Evolutionary conservation across 2,113 vertebrate genomes (phyloP).

Genomic region (Sinocyclocheilus anophthalmus): DNA sequence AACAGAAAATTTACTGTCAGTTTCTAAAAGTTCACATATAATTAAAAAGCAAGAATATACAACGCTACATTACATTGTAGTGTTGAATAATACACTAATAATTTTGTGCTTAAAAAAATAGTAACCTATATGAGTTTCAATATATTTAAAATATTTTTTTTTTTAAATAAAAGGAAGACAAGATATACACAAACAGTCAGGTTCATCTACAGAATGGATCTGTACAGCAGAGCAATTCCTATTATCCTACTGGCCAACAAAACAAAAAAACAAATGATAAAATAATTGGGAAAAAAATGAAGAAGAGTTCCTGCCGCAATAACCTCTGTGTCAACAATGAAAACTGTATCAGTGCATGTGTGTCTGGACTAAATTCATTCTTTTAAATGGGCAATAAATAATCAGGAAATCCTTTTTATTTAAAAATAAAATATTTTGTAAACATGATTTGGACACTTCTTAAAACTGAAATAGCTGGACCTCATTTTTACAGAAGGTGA

Average conservation of each 20-base stretch:
- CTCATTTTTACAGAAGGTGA: conserved; percentile 15
- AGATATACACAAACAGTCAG: conserved; percentile 85
- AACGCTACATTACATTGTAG: conserved; percentile 65
- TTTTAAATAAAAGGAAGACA: conserved; percentile 81
- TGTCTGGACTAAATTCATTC: conserved; percentile 66
- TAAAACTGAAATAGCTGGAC: conserved; percentile 36
- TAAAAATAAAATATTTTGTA: conserved; percentile 33
- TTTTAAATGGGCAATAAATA: conserved; percentile 65
- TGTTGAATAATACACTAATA: conserved; percentile 73
- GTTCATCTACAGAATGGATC: conserved; percentile 78
- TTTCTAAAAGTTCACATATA: conserved; percentile 73
- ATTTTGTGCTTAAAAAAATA: conserved; percentile 80
- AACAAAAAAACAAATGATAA: conserved; percentile 61
- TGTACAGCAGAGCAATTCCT: conserved; percentile 77
- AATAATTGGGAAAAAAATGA: conserved; percentile 50
- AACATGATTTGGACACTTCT: conserved; percentile 24
- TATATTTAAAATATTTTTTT: conserved; percentile 83
- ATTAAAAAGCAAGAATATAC: conserved; percentile 61
- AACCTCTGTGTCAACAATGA: conserved; percentile 69
- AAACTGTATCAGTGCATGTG: conserved; percentile 62
- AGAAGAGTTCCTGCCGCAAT: conserved; percentile 66
- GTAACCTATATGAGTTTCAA: conserved; percentile 90
- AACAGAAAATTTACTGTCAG: conserved; percentile 67
- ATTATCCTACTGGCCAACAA: conserved; percentile 75
- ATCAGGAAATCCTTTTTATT: conserved; percentile 42